Conservation (phyloP, 1,140 invertebrate genomes). For the Eciton burchellii region DNA sequence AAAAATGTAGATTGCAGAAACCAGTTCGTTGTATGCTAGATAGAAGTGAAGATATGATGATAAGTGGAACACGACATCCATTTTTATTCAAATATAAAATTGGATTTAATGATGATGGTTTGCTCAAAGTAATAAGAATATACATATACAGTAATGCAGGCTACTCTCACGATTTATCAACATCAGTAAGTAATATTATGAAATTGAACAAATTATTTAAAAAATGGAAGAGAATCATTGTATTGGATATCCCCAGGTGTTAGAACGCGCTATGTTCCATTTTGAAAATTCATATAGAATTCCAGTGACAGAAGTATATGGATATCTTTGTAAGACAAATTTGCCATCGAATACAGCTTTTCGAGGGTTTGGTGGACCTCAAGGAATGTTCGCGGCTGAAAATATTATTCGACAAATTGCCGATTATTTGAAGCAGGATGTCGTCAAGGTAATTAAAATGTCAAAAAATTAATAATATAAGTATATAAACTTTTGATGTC, state of each 20-base stretch:
- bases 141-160: slow-evolving; percentile 94
- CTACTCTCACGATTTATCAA: slow-evolving; percentile 93
- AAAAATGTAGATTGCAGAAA: slow-evolving; percentile 87
- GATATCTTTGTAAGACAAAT: slow-evolving; percentile 93
- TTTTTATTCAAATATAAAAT: slow-evolving; percentile 95
- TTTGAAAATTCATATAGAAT: slow-evolving; percentile 93
- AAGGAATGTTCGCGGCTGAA: slow-evolving; percentile 95
- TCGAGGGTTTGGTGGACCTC: slow-evolving; percentile 95
- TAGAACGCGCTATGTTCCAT: slow-evolving; percentile 92
- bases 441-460: slow-evolving; percentile 81
- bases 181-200: slow-evolving; percentile 87
- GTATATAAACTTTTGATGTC: too few relatives aligned
- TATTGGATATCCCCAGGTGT: slow-evolving; percentile 87
- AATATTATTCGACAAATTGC: slow-evolving; percentile 92
- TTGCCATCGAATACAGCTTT: slow-evolving; percentile 96
- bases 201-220: slow-evolving; percentile 13
- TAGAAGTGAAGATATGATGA: slow-evolving; percentile 97
- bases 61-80: slow-evolving; percentile 95
- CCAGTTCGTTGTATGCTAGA: slow-evolving; percentile 96
- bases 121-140: slow-evolving; percentile 90
- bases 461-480: slow-evolving; percentile 16
- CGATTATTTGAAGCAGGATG: slow-evolving; percentile 88
- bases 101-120: slow-evolving; percentile 91
- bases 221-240: slow-evolving; percentile 39
- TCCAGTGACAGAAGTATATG: slow-evolving; percentile 89